Evolutionary conservation across 2,888 invertebrate genomes (phyloP), one percentile per base, ranked within the genome.

Genomic region (Terebella lapidaria): DNA sequence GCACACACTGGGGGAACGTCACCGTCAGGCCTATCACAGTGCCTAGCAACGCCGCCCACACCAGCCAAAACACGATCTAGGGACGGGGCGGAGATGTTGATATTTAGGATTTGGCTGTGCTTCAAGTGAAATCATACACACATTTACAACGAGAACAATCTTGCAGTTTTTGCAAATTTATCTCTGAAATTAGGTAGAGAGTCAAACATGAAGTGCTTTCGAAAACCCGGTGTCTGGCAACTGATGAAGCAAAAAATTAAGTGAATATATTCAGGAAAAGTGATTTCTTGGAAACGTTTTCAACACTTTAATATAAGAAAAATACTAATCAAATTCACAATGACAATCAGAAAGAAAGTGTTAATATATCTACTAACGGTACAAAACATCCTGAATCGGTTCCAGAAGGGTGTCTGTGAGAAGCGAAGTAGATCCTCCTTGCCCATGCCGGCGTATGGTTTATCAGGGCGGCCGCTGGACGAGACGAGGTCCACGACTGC

Each of bases 371-470:
- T 45, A 56, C 62, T 60, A 22, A 68, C 61, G 28, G 64, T 58
- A 35, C 60, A 62, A 10, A 70, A 64, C 67, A 72, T 67, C 3
- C 79, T 68, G 15, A 77, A 63, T 3, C 72, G 68, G 54, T 71
- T 69, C 77, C 77, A 79, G 55, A 76, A 70, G 1, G 75, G 74
- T 26, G 74, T 73, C 10, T 71, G 63, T 0, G 69, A 69, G 58
- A 69, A 68, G 20, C 60, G 45, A 3, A 79, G 64, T 1, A 79
- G 70, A 35, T 78, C 77, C 35, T 78, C 78, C 60, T 77, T 78
- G 26, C 74, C 73, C 78, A 79, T 78, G 3, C 76, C 78, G 24
- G 69, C 61, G 54, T 68, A 71, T 10, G 70, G 68, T 27, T 61
- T 59, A 2, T 22, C n/a, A 5, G 64, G 53, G 28, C 18, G 47